Conservation (phyloP, 2,797 vertebrate species). For the Pseudocheirus occidentalis region DNA sequence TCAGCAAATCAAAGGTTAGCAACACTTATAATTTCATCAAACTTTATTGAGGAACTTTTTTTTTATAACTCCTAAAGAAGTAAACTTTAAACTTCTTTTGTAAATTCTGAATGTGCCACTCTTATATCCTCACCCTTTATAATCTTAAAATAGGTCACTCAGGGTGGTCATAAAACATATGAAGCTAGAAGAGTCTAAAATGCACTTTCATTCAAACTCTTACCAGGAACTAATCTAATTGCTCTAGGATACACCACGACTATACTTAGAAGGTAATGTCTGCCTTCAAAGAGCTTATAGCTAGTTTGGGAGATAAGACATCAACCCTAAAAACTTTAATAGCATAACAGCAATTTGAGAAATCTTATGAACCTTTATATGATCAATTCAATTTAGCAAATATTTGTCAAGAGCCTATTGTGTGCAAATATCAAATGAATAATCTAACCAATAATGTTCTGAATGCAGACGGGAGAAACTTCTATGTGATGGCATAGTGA, state of each 20-base stretch:
- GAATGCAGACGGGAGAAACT: not conserved
- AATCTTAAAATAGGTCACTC: not conserved
- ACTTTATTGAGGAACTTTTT: not conserved
- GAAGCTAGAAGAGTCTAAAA: not conserved
- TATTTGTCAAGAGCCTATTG: not conserved
- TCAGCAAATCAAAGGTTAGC: not conserved
- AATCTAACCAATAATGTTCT: not conserved
- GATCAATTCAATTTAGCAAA: not conserved
- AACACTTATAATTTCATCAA: not conserved
- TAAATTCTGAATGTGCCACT: not conserved
- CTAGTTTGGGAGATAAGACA: not conserved
- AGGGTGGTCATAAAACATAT: not conserved
- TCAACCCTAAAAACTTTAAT: not conserved
- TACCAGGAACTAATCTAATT: not conserved
- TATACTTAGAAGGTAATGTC: not conserved
- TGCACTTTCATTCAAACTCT: not conserved
- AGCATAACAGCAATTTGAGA: not conserved
- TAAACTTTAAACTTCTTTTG: not conserved
- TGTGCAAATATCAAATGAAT: not conserved
- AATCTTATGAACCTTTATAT: not conserved
- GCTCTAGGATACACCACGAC: not conserved
- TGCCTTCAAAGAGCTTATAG: not conserved
- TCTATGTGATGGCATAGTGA: not conserved
- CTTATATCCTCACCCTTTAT: not conserved
- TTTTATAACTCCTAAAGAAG: not conserved